Evolutionary conservation across 2,888 invertebrate species (phyloP), one percentile per base, ranked within the genome.

Genomic region (Platynereis dumerilii): DNA sequence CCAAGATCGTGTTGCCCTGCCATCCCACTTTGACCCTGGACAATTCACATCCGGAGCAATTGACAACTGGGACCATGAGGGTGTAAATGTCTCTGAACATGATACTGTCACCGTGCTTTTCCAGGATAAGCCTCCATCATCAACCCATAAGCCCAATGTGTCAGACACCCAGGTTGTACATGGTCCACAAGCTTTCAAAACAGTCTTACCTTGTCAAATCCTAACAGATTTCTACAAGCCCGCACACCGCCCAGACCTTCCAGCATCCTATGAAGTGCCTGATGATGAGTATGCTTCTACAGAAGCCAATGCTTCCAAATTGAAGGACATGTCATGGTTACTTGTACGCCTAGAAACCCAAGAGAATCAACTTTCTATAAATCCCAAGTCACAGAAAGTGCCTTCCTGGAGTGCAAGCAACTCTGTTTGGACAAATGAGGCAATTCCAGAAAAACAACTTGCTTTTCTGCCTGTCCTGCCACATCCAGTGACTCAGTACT

Each of bases 11-110:
- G 17, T 34, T 7, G 34, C 34, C 5, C 12, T 34, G 12, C 34
- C 34, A 7, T 59, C 15, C 12, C 28, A 59, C 22, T 59, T 44
- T 42, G 59, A 59, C 26, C 59, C 45, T 44, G 59, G 59, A 24
- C 59, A 59, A 22, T 59, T 59, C 24, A 59, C 59, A 5, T 59
- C 59, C 3, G 29, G 54, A 57, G 55, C 61, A 15, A 55, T 56
- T 22, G 39, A 53, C 29, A 61, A 55, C 39, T 55, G 53, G 61
- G 61, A 29, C 22, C 34, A 61, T 20, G 42, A 61, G 28, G 55
- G 42, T 3, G 22, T 29, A 2, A 61, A 61, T 26, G 61, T 61
- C 2, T 45, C 59, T n/a, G n/a, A n/a, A n/a, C n/a, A n/a, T n/a
- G n/a, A n/a, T n/a, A n/a, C n/a, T n/a, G 59, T 59, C 44, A 59